Conservation (phyloP, 2,797 vertebrate species). For the Morelia viridis region DNA sequence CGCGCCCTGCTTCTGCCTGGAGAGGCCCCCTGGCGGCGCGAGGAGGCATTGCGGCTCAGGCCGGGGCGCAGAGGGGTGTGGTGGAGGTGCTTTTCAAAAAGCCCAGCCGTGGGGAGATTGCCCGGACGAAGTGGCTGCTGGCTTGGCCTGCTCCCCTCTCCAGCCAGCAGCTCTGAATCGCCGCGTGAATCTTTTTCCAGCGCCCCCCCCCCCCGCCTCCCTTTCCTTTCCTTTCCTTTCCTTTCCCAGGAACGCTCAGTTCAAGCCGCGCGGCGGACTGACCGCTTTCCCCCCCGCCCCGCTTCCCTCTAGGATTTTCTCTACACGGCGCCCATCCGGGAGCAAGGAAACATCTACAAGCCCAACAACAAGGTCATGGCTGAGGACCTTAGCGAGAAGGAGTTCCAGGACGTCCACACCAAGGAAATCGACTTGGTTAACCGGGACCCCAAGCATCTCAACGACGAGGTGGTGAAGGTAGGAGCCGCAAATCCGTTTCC, state of each 20-base stretch:
- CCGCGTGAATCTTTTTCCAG: neutral
- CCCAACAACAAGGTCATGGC: constrained; percentile 98
- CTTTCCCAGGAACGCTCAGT: constrained; percentile 3
- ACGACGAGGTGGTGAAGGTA: constrained; percentile 97
- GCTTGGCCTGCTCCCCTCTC: neutral
- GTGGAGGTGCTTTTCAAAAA: constrained; percentile 77
- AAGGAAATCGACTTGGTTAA: constrained; percentile 98
- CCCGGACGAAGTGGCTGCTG: constrained; percentile 65
- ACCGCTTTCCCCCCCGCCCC: constrained; percentile 25
- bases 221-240: constrained; percentile 2
- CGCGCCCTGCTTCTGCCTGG: constrained; percentile 34
- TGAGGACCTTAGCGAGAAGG: constrained; percentile 90
- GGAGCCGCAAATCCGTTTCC: constrained; percentile 33
- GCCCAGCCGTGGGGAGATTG: constrained; percentile 71
- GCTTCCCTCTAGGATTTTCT: constrained; percentile 81
- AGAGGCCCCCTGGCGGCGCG: constrained; percentile 81
- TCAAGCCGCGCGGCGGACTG: neutral
- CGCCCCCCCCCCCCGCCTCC: neutral
- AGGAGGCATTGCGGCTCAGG: constrained; percentile 67
- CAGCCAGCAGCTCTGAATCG: neutral
- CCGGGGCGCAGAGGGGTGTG: constrained; percentile 81
- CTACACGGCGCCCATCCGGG: constrained; percentile 89
- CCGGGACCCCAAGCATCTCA: constrained; percentile 92
- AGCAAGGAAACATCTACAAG: constrained; percentile 98
- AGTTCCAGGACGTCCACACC: constrained; percentile 88